Percentiles rank a stretch among this genome's conserved stretches.
Conservation (phyloP, 2,888 invertebrate genomes). For the Enchytraeus crypticus region DNA sequence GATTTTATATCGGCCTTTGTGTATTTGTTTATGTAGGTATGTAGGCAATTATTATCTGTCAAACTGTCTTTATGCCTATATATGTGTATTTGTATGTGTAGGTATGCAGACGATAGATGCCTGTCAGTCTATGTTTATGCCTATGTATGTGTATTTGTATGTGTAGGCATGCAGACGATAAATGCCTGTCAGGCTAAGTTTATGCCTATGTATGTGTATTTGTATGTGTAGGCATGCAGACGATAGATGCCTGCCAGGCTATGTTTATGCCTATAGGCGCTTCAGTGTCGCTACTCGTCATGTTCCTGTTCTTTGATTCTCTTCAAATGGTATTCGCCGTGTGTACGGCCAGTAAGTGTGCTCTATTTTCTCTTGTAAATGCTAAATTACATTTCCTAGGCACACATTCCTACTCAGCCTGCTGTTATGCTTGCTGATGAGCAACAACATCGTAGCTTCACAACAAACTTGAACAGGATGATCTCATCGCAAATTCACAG, state of each 20-base stretch:
- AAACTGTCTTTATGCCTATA: no score
- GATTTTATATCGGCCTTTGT: no score
- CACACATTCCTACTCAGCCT: no score
- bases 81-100: no score
- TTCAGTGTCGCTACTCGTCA: constrained; percentile 85
- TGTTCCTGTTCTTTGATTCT: constrained; percentile 98
- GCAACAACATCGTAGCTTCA: no score
- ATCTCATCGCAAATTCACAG: no score
- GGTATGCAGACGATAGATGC: no score
- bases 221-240: constrained; percentile 63
- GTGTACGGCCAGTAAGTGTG: constrained; percentile 81
- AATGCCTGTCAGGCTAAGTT: constrained; percentile 51
- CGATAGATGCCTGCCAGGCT: constrained; percentile 92
- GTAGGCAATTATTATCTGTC: no score
- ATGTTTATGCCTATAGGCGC: constrained; percentile 86
- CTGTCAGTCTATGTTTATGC: not conserved
- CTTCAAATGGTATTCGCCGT: constrained; percentile 78
- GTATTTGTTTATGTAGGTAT: no score
- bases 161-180: constrained; percentile 72
- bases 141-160: not conserved
- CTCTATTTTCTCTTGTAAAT: not conserved
- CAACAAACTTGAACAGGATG: no score
- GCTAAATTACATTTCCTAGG: no score
- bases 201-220: not conserved
- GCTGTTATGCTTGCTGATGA: no score